Evolutionary conservation across 2,797 vertebrate genomes (phyloP), one percentile per base, ranked within the genome.

Genomic region (Florisuga fusca): DNA sequence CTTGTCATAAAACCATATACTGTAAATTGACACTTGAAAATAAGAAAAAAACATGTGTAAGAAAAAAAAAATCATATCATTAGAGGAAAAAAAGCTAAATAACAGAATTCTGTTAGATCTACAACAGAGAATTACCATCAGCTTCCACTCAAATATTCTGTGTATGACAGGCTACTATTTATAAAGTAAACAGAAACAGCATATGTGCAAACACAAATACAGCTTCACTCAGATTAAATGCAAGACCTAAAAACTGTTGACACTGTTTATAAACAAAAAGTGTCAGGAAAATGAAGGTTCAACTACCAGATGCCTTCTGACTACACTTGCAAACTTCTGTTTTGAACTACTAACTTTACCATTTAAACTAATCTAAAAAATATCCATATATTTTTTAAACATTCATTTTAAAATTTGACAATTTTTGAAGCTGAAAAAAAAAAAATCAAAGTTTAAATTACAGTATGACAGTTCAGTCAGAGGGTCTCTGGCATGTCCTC

Each of bases 1-100:
- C 98, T 99, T 99, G 97, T 99, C 99, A 61, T 99, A 99, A 98
- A 99, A 99, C 99, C 99, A 99, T 98, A 99, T 99, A 96, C 99
- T 99, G 97, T 99, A 99, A 98, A 99, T 99, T 59, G 99, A 99
- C 98, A 99, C 99, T 98, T 94, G 93, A 99, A 97, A 97, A 97
- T 53, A 87, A 93, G 95, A 77, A 67, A 69, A 79, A 83, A 79
- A 72, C 67, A 96, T 89, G 38, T 48, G 31, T 95, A 58, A 97
- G 77, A 48, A 43, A 61, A 22, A 54, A 29, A 2, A 22, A 48
- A 33, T 74, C 10, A 50, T 57, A 77, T 46, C 21, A 78, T 15
- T 1, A 66, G 23, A 9, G 66, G 78, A 68, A 41, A 53, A 46
- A 21, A 33, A 11, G 0, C 10, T 58, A 6, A 18, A 48, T 34